Evolutionary conservation across 2,113 vertebrate species (phyloP), one percentile per base, ranked within the genome.

Genomic region (Triplophysa rosa): DNA sequence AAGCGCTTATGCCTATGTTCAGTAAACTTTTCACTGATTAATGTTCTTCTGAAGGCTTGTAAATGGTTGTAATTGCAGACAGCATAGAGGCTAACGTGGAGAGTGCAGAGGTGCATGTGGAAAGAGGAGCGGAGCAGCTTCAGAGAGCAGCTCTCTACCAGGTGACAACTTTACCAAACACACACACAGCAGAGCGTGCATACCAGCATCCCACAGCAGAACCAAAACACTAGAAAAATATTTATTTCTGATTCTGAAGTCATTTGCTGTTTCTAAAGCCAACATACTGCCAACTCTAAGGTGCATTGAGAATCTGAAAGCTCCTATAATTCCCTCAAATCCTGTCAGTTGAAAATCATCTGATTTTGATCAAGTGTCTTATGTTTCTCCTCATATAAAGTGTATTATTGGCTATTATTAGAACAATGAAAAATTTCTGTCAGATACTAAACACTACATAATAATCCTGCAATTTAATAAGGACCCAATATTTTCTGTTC

Each of bases 11-110:
- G 24, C 24, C 47, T 2, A 45, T 45, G 2, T 45, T 45, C 11
- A 12, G 42, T 45, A 12, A 11, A 45, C 9, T 4, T 45, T 11
- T 45, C 11, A 2, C 42, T 2, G 9, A 45, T 9, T 45, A 45
- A 45, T 45, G 42, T 45, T 45, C 42, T 45, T 45, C 42, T 45
- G 42, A 45, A 45, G 33, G 33, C 33, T 13, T 33, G 1, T n/a
- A 62, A 79, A 16, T 29, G 58, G 4, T 40, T 80, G 61, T 73
- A 10, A 10, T 67, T 82, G 29, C 90, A 99, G 97, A 99, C 80
- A 98, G 97, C 88, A 99, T 99, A 80, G 97, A 99, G 91, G 96
- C 97, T 14, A 98, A 98, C 33, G 96, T 99, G 90, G 97, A 99
- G 88, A 98, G 91, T 83, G 95, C 97, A 66, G 97, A 98, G 80